These are phyloP conservation scores for Bradysia coprophila DNA, from an alignment of 1,140 invertebrate species.

Conservation along the genomic window DNA sequence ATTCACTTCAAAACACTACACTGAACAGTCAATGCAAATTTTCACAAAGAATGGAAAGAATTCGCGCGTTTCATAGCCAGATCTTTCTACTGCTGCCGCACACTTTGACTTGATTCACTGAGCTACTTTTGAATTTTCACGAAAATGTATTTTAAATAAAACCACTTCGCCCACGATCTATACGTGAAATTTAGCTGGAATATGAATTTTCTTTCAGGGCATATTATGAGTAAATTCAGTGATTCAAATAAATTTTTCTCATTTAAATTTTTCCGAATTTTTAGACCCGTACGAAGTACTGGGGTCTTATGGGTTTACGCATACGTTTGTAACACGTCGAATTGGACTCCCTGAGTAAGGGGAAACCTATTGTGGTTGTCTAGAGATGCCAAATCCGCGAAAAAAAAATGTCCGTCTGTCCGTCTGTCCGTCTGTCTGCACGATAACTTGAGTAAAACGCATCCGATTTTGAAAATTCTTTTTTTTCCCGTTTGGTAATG, in stretches of 20 bases:
- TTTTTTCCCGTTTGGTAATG: too few species aligned
- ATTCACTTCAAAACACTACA: neutral
- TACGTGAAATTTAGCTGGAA: neutral
- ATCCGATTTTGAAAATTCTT: too few species aligned
- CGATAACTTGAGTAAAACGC: too few species aligned
- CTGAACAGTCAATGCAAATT: neutral
- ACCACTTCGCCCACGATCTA: neutral
- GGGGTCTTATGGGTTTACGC: too few species aligned
- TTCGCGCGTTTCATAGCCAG: neutral
- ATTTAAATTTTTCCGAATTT: too few species aligned
- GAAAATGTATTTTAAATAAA: neutral
- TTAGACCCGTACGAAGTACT: too few species aligned
- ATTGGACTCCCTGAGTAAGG: too few species aligned
- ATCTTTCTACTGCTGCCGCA: neutral
- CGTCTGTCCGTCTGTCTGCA: too few species aligned
- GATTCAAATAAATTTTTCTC: neutral
- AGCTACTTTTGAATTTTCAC: neutral
- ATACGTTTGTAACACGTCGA: too few species aligned
- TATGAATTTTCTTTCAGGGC: neutral
- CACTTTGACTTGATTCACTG: neutral
- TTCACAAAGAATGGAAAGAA: neutral
- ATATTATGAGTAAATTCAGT: neutral
- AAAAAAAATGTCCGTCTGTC: too few species aligned
- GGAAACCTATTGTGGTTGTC: too few species aligned
- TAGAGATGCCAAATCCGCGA: too few species aligned